Conservation (phyloP, 1,140 invertebrate species). For the Pentalonia nigronervosa region DNA sequence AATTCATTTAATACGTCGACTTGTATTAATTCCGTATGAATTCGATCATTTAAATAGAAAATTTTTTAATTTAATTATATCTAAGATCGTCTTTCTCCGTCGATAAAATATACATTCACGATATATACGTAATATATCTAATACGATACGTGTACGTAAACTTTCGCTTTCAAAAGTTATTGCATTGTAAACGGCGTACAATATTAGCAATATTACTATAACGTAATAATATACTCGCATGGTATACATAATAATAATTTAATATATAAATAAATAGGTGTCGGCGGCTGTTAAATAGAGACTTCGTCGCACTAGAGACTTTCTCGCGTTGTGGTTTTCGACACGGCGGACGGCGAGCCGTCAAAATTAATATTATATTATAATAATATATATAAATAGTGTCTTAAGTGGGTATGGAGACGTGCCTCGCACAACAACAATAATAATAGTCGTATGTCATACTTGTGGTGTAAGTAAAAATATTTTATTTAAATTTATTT, state of each 20-base stretch:
- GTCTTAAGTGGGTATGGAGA: neutral
- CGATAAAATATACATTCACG: neutral
- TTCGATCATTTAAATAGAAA: neutral
- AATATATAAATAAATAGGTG: neutral
- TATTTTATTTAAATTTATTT: neutral
- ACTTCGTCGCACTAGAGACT: neutral
- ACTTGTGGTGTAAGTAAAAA: neutral
- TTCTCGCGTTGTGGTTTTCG: neutral
- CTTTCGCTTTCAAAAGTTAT: neutral
- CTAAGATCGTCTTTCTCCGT: neutral
- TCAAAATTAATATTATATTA: neutral
- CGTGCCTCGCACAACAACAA: neutral
- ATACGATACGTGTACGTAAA: neutral
- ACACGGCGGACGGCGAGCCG: neutral
- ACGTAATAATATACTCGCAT: neutral
- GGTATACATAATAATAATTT: neutral
- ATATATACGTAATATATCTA: neutral
- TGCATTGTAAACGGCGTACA: neutral
- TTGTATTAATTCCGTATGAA: neutral
- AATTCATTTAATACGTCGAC: too few relatives aligned
- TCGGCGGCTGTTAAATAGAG: neutral
- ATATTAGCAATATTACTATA: neutral
- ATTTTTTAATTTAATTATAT: neutral
- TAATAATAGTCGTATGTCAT: neutral
- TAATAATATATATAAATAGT: slow-evolving; percentile 1